Base-by-base conservation (phyloP, 2,797 vertebrate species). In the Scomberomorus guttatus region DNA sequence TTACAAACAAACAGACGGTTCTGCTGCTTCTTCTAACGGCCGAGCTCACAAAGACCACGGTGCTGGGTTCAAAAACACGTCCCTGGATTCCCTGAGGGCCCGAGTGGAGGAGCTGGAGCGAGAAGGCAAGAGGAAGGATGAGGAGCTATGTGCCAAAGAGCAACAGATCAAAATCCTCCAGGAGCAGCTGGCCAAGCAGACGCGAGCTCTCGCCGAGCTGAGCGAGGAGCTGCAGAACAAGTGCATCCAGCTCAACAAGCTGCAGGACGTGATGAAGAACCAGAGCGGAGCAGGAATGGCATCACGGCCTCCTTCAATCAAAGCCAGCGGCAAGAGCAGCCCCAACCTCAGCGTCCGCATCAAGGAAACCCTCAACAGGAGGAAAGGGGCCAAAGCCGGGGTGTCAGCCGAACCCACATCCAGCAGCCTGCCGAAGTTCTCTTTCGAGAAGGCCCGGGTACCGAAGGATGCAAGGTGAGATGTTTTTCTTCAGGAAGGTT, bases 351-450 rank as follows among this genome's bases (percentile, higher is more conserved):
- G 95, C 0, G 90, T 93, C 1, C 90, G 95, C 69, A 83, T 95
- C 61, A 92, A 90, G 78, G 94, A 93, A 4, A 94, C 93, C 39
- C 83, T 95, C 6, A 95, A 96, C 7, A 94, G 95, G 73, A 94
- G 97, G 76, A 96, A 94, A 87, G 97, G 97, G 0, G 98, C 97
- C 4, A 98, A 98, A 86, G 97, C 97, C 1, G 97, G 97, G 0
- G 96, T 99, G 14, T 99, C 97, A 2, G 97, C 97, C 0, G 97
- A 99, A 52, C 98, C 97, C 0, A 97, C 97, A 0, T 95, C 96
- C 67, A 95, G 93, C 68, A 82, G 93, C 64, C 88, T 96, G 63
- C 95, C 96, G 0, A 90, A 94, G 75, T 98, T 99, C 92, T 97
- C 96, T 63, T 96, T 99, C 42, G 97, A 98, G 87, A 97, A 96